phyloP scores from a whole-genome alignment of 2,113 vertebrate species.

The Sus scrofa region DNA sequence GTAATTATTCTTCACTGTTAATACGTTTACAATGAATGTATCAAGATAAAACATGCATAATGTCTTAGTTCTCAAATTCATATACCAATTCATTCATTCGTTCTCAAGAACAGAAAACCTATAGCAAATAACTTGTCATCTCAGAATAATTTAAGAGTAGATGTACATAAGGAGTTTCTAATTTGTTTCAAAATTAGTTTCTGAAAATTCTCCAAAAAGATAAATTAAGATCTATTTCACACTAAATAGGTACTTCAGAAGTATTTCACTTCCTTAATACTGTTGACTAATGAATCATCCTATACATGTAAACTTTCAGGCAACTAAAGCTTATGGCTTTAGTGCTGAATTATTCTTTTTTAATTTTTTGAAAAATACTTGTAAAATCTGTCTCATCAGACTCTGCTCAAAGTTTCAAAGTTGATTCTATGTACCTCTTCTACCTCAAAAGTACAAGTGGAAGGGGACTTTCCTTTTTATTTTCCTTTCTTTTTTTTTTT shows the following conservation, averaged over 20 bases:
- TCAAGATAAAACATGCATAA: constrained; percentile 41
- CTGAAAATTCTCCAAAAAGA: constrained; percentile 4
- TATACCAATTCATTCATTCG: constrained; percentile 16
- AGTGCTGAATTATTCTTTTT: neutral
- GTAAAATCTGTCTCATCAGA: neutral
- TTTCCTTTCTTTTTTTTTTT: no score
- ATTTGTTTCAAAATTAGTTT: constrained; percentile 55
- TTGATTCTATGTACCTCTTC: neutral
- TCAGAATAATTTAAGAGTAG: neutral
- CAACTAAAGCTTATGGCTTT: neutral
- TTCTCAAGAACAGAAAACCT: constrained; percentile 36
- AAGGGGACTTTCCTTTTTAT: neutral
- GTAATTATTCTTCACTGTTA: neutral
- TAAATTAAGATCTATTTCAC: constrained; percentile 1
- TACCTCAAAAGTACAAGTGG: neutral
- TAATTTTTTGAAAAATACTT: neutral
- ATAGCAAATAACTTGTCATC: neutral
- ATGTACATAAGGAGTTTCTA: neutral
- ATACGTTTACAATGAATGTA: neutral
- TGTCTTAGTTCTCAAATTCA: constrained; percentile 47
- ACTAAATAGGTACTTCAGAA: neutral
- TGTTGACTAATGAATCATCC: neutral
- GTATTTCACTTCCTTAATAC: neutral
- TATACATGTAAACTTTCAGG: neutral
- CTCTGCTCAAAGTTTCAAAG: neutral